A percentile compares a stretch with the other conserved stretches of the same genome.
phyloP scores from a whole-genome alignment of 2,113 vertebrate genomes.

The Tetrao urogallus region DNA sequence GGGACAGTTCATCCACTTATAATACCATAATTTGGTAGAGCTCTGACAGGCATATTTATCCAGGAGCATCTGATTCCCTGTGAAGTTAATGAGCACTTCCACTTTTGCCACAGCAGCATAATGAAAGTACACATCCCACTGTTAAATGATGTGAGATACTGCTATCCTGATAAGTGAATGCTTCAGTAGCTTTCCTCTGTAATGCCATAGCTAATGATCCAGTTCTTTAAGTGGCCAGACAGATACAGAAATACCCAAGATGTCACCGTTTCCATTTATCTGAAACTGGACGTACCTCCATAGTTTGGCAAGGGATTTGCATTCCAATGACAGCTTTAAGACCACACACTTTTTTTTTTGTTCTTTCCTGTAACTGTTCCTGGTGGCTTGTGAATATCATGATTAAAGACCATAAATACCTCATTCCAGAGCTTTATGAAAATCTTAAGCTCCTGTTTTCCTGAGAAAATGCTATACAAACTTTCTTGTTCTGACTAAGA shows the following conservation, averaged over 20 bases:
- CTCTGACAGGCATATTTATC: constrained; percentile 1
- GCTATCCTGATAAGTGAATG: neutral
- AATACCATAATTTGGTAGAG: neutral
- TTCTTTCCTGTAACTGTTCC: neutral
- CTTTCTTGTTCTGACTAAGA: neutral
- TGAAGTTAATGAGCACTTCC: constrained; percentile 27
- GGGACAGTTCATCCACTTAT: neutral
- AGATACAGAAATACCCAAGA: neutral
- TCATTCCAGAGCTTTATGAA: neutral
- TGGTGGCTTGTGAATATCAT: neutral
- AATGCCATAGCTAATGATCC: neutral
- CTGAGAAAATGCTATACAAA: neutral
- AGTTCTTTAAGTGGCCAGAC: neutral
- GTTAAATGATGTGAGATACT: constrained; percentile 27
- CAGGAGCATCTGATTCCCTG: neutral
- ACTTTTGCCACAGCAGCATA: constrained; percentile 11
- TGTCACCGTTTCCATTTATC: constrained; percentile 8
- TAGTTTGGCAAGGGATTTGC: neutral
- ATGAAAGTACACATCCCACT: constrained; percentile 26
- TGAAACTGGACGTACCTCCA: neutral
- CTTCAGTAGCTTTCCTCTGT: neutral
- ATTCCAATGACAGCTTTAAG: neutral
- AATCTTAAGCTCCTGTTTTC: neutral
- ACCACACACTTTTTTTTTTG: neutral
- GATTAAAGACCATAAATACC: neutral